phyloP scores from a whole-genome alignment of 2,888 invertebrate genomes.

The Opisthograptis luteolata region DNA sequence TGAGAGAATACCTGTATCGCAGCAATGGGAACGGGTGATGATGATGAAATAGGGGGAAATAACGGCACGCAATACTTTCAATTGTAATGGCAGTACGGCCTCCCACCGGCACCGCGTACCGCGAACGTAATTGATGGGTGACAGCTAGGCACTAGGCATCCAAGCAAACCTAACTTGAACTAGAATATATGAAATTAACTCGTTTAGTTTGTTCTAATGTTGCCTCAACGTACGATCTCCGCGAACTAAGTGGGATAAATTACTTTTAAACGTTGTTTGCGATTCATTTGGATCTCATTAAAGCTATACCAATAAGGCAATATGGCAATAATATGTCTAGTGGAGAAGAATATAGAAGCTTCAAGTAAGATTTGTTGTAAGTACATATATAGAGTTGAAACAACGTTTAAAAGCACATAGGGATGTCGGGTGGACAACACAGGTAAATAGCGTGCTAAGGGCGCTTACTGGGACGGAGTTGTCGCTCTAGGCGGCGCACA shows the following conservation, averaged over 20 bases:
- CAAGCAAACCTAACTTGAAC: too few relatives aligned
- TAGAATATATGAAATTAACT: too few relatives aligned
- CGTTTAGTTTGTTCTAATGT: slow-evolving; percentile 17
- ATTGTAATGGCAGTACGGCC: too few relatives aligned
- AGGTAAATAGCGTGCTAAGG: slow-evolving; percentile 69
- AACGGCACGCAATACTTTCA: too few relatives aligned
- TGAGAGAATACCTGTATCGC: too few relatives aligned
- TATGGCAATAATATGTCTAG: not conserved
- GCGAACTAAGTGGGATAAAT: slow-evolving; percentile 34
- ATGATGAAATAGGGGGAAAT: too few relatives aligned
- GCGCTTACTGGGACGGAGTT: slow-evolving; percentile 69
- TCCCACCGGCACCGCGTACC: too few relatives aligned
- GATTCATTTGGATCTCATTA: not conserved
- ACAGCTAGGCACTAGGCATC: too few relatives aligned
- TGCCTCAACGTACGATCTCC: slow-evolving; percentile 52
- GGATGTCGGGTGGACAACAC: slow-evolving; percentile 55
- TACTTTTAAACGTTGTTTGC: slow-evolving; percentile 35
- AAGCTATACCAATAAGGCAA: too few relatives aligned
- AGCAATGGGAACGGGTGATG: too few relatives aligned
- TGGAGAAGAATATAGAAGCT: not conserved
- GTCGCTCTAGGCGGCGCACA: slow-evolving; percentile 87
- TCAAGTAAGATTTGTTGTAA: not conserved
- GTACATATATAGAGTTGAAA: slow-evolving; percentile 9
- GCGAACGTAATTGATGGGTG: too few relatives aligned
- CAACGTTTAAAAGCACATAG: slow-evolving; percentile 40